Evolutionary conservation across 2,888 invertebrate genomes (phyloP), one percentile per base, ranked within the genome.

Genomic region (Coleophora deauratella): DNA sequence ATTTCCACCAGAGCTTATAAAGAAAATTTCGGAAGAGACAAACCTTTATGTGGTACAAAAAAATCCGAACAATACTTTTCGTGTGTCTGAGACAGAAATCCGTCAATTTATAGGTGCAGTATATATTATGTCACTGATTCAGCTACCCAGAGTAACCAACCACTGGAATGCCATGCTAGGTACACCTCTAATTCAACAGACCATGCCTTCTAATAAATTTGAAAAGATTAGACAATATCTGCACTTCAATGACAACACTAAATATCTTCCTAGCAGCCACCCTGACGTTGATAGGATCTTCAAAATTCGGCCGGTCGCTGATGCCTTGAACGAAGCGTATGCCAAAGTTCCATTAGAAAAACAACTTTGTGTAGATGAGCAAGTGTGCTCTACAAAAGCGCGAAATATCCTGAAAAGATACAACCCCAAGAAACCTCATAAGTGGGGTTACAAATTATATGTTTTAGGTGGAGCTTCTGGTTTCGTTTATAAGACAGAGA

Each of bases 351-450:
- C 50, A 27, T 33, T 51, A 10, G 56, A 59, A 36, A 35, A 46
- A 36, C 37, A 54, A 11, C 39, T 58, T 30, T 57, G 49, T 27
- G 53, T 59, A 1, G 61, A 66, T 38, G 56, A 65, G 43, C 55
- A 59, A 37, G 60, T 61, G 35, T 57, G 54, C 35, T 55, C 57
- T 34, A 58, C 57, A 7, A 57, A 60, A 50, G 52, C 52, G 14
- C 34, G 47, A 35, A 50, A 52, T 43, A 50, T 31, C 21, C 40
- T 64, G 44, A 63, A 64, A 43, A 51, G 54, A 43, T 71, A 67
- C 41, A 55, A 57, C 31, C 58, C 63, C n/a, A 47, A 56, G 14
- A 68, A 67, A 41, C 63, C 66, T 3, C 56, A 64, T 39, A 69
- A 68, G 52, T 62, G 57, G 57, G 63, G 63, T 8, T 64, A 52